Evolutionary conservation across 2,888 invertebrate genomes (phyloP).

Genomic region (Creontiades dilutus): DNA sequence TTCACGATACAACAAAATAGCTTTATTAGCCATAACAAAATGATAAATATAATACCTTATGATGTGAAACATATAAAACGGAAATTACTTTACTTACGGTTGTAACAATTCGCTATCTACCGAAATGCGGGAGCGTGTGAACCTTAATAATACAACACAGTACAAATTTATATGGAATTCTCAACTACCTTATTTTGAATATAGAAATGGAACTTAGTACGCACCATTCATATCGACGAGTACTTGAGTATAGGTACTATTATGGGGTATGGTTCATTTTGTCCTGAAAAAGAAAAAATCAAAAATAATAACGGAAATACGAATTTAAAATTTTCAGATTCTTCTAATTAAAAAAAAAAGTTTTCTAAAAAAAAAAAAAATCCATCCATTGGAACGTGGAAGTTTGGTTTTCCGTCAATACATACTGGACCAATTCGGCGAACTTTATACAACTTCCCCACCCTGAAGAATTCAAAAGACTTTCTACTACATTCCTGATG

Average conservation of each 20-base stretch:
- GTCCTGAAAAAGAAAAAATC: background rate
- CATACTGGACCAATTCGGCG: no score
- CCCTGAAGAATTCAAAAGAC: no score
- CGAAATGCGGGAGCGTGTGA: slow-evolving; percentile 17
- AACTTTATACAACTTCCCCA: no score
- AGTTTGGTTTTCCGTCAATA: no score
- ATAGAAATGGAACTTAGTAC: background rate
- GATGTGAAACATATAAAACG: background rate
- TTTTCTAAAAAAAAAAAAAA: no score
- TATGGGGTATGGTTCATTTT: background rate
- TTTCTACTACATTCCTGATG: no score
- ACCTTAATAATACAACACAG: slow-evolving; percentile 16
- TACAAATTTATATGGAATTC: background rate
- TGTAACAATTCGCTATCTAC: background rate
- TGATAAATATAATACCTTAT: slow-evolving; percentile 37
- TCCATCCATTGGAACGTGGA: no score
- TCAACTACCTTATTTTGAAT: background rate
- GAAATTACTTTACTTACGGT: background rate
- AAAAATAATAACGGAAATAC: no score
- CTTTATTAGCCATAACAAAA: slow-evolving; percentile 58
- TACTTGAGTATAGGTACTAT: slow-evolving; percentile 12
- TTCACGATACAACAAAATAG: slow-evolving; percentile 49
- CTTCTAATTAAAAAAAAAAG: no score
- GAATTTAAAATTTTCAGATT: no score
- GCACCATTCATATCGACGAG: slow-evolving; percentile 15